Base-by-base conservation (phyloP, 2,888 invertebrate species). In the Eristalis tenax region DNA sequence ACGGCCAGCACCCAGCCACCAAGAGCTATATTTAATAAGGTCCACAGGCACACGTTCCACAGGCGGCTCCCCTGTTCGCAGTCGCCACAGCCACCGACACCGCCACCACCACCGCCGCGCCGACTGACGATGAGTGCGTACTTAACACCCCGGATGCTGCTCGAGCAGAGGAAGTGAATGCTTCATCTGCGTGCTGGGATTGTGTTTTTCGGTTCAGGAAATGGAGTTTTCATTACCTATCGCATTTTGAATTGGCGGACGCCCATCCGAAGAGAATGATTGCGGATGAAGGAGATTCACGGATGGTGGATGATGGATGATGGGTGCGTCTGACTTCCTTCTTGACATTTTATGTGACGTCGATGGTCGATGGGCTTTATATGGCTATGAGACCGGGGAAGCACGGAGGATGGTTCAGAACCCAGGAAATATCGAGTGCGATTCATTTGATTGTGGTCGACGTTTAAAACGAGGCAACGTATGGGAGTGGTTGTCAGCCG, bases 61-160 rank as follows among this genome's bases (percentile, higher is more conserved):
- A 56, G 70, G 66, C 70, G 70, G 74, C 69, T 82, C 74, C 50
- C 63, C 61, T n/a, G 5, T 18, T 3, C 3, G 18, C 26, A 18
- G 35, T 15, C 38, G 23, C 32, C 43, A 18, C 35, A 22, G 28
- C 8, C 43, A 50, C 35, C 23, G 5, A 38, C 35, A 38, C 32
- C 35, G 22, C 32, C 38, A n/a, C 22, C 32, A 23, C 13, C 38
- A 61, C 26, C 22, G 11, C 57, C 35, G 23, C 43, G 32, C 32
- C 32, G 32, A 38, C 38, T 38, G 23, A 50, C 69, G 59, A 77
- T 77, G 73, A 86, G 77, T 82, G 61, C 70, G 74, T 78, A 86
- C 85, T 86, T 75, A 74, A 86, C 86, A 78, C 78, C 83, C 83
- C 86, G 86, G 86, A 86, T 83, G 86, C 86, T 83, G 83, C 65